Percentiles rank a stretch among this genome's conserved stretches.
Conservation (phyloP, 1,140 invertebrate species). For the Penaeus vannamei region DNA sequence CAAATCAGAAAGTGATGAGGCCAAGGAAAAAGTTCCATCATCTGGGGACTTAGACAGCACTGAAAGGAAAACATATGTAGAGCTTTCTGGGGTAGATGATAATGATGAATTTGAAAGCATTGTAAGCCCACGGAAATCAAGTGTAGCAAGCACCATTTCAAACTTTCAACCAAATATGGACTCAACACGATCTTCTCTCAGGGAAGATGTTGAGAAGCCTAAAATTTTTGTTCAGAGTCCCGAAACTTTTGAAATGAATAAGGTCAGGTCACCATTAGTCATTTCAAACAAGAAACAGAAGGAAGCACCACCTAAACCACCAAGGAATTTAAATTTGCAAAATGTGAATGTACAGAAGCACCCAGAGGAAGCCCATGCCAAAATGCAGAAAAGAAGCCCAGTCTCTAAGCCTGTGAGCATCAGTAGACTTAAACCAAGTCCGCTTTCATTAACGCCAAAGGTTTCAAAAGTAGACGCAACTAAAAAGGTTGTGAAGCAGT, state of each 20-base stretch:
- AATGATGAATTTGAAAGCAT: conserved; percentile 23
- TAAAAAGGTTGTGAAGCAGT: not conserved
- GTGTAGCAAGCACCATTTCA: conserved; percentile 23
- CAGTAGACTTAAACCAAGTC: no score
- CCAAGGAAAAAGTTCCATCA: not conserved
- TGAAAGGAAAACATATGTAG: not conserved
- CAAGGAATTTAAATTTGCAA: no score
- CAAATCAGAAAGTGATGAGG: not conserved
- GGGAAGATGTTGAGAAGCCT: not conserved
- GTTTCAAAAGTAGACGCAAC: no score
- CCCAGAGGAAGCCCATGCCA: no score
- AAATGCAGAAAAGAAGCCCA: no score
- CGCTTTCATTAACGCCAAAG: no score
- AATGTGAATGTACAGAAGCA: no score
- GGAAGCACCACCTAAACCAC: no score
- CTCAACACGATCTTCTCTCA: not conserved
- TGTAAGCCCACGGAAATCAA: conserved; percentile 10
- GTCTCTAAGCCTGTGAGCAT: no score
- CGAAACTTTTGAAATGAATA: no score
- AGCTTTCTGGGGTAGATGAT: not conserved
- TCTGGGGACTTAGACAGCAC: not conserved
- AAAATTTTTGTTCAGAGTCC: not conserved
- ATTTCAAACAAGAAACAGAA: no score
- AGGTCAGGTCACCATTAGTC: no score
- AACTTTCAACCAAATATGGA: conserved; percentile 26